Percentiles rank a stretch among this genome's conserved stretches.
phyloP scores from a whole-genome alignment of 2,113 vertebrate species.

The Gallinago jamesoni region DNA sequence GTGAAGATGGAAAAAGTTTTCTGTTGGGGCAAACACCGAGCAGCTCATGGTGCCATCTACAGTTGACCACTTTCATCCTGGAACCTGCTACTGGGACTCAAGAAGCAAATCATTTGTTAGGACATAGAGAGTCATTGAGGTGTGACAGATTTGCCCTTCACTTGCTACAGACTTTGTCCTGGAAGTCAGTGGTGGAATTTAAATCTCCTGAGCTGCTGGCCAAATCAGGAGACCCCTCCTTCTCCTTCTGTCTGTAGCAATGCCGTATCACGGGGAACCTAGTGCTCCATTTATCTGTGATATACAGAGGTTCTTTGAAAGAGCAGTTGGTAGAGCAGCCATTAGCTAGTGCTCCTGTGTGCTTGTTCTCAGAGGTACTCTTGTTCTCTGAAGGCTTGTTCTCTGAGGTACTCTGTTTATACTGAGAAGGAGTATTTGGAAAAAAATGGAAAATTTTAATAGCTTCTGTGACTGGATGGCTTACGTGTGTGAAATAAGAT shows the following conservation, averaged over 20 bases:
- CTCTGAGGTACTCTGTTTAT: background rate
- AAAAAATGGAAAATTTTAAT: background rate
- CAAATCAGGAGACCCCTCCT: background rate
- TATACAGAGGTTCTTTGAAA: background rate
- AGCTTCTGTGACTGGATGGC: background rate
- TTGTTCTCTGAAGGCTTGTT: background rate
- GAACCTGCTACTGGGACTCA: background rate
- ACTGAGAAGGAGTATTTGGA: background rate
- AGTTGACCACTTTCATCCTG: background rate
- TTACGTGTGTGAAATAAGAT: background rate
- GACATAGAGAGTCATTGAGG: background rate
- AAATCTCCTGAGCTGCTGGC: background rate
- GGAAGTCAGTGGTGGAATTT: background rate
- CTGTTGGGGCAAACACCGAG: background rate
- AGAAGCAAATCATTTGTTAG: background rate
- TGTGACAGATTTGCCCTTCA: accelerated
- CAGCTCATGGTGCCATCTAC: background rate
- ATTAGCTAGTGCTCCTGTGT: accelerated
- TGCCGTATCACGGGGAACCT: background rate
- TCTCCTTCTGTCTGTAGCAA: background rate
- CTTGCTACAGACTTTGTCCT: background rate
- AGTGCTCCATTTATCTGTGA: background rate
- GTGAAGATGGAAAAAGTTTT: background rate
- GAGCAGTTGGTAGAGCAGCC: background rate
- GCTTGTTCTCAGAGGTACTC: background rate